phyloP scores from a whole-genome alignment of 2,113 vertebrate species.

The Tragulus kanchil region DNA sequence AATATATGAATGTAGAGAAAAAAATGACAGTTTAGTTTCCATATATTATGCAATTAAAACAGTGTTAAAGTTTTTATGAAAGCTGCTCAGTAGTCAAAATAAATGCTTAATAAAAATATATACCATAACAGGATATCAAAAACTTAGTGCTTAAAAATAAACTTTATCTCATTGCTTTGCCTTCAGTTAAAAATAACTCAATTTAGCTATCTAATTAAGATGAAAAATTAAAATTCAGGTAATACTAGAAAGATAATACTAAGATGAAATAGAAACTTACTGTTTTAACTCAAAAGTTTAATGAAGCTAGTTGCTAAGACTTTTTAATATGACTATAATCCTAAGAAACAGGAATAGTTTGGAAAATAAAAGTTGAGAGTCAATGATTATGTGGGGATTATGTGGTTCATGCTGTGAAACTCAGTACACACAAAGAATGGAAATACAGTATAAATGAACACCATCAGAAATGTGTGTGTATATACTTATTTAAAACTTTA shows the following conservation, averaged over 20 bases:
- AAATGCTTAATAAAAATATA: conserved; percentile 88
- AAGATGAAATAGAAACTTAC: conserved; percentile 10
- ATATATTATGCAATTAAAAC: conserved; percentile 73
- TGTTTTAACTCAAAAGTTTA: conserved; percentile 48
- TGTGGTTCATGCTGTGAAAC: conserved; percentile 58
- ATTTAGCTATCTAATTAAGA: conserved; percentile 67
- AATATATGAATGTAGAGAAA: conserved; percentile 7
- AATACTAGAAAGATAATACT: conserved; percentile 11
- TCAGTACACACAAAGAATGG: conserved; percentile 64
- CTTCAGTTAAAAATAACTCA: conserved; percentile 74
- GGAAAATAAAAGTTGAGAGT: conserved; percentile 21
- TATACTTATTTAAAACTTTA: conserved; percentile 54
- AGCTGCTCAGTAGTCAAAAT: conserved; percentile 86
- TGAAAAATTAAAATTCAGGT: conserved; percentile 61
- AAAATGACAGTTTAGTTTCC: conserved; percentile 59
- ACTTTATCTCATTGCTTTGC: conserved; percentile 68
- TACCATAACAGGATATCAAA: conserved; percentile 76
- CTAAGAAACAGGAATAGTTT: conserved; percentile 18
- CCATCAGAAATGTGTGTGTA: conserved; percentile 54
- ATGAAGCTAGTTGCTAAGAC: background rate
- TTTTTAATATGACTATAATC: conserved; percentile 43
- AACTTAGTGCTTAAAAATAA: conserved; percentile 80
- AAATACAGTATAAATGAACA: conserved; percentile 79
- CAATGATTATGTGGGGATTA: conserved; percentile 69
- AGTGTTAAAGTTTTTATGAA: conserved; percentile 69